These are phyloP conservation scores for Pagetopsis macropterus DNA, from an alignment of 2,797 vertebrate genomes.

Conservation along the genomic window DNA sequence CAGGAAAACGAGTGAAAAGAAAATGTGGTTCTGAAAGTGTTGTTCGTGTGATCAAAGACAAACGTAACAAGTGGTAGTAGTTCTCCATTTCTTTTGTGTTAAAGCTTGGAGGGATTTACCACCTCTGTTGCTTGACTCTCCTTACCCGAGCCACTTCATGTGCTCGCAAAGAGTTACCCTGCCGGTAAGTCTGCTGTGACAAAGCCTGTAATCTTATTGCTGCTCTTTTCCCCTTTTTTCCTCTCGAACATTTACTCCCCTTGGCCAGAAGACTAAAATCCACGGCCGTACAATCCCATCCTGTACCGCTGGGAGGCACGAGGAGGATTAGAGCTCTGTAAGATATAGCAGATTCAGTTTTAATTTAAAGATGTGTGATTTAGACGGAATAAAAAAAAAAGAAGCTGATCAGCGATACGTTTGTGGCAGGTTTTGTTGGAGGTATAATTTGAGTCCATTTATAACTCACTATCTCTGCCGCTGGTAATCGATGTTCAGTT, in stretches of 20 bases:
- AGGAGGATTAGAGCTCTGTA: slow-evolving; percentile 39
- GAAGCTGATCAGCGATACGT: slow-evolving; percentile 30
- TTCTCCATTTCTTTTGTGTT: slow-evolving; percentile 48
- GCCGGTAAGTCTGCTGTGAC: slow-evolving; percentile 55
- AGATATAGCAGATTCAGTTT: slow-evolving; percentile 14
- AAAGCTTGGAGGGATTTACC: slow-evolving; percentile 41
- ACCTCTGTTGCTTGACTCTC: slow-evolving; percentile 41
- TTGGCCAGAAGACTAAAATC: slow-evolving; percentile 66
- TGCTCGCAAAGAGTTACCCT: slow-evolving; percentile 50
- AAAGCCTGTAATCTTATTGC: slow-evolving; percentile 67
- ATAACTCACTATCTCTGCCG: slow-evolving; percentile 35
- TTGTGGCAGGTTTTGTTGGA: slow-evolving; percentile 30
- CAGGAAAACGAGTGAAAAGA: slow-evolving; percentile 29
- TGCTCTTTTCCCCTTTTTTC: slow-evolving; percentile 34
- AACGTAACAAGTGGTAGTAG: slow-evolving; percentile 9
- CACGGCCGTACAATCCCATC: slow-evolving; percentile 54
- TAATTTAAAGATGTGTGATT: slow-evolving; percentile 27
- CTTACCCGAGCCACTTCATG: slow-evolving; percentile 32
- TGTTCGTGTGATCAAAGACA: slow-evolving; percentile 45
- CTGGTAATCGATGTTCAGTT: slow-evolving; percentile 59
- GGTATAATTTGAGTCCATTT: slow-evolving; percentile 20
- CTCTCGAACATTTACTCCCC: slow-evolving; percentile 47
- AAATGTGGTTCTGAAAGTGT: slow-evolving; percentile 39
- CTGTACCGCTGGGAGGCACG: slow-evolving; percentile 26
- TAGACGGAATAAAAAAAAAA: slow-evolving; percentile 21